Conservation (phyloP, 2,888 invertebrate species). For the Habroteleia sp. region DNA sequence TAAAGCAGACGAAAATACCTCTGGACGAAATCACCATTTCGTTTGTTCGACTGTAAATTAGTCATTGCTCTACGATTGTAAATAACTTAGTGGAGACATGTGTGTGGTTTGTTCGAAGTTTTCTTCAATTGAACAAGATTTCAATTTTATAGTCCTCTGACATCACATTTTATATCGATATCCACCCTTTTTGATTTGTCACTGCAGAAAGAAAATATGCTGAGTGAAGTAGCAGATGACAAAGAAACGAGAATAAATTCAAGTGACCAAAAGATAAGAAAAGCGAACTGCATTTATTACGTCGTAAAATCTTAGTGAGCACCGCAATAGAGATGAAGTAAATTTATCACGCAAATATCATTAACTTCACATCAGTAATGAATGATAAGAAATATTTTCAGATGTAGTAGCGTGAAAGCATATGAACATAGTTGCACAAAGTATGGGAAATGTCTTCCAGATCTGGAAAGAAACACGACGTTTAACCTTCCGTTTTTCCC, state of each 20-base stretch:
- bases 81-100: slow-evolving; percentile 50
- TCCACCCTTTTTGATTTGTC: slow-evolving; percentile 10
- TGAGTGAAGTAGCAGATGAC: background rate
- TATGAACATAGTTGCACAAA: slow-evolving; percentile 32
- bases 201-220: slow-evolving; percentile 1
- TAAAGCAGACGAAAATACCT: slow-evolving; percentile 4
- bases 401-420: slow-evolving; percentile 19
- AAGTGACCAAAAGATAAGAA: too few species aligned
- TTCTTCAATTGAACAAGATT: slow-evolving; percentile 21
- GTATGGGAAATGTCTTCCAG: slow-evolving; percentile 57
- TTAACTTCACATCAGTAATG: slow-evolving; percentile 18
- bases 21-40: slow-evolving; percentile 45
- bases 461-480: slow-evolving; percentile 40
- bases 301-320: slow-evolving; percentile 13
- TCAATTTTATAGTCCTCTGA: slow-evolving; percentile 48
- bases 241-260: slow-evolving; percentile 13
- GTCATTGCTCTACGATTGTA: slow-evolving; percentile 51
- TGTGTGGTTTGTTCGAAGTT: slow-evolving; percentile 26
- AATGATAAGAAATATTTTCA: slow-evolving; percentile 23
- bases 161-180: slow-evolving; percentile 51
- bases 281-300: too few species aligned
- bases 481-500: slow-evolving; percentile 54
- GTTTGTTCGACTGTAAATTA: slow-evolving; percentile 60
- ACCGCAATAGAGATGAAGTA: slow-evolving; percentile 15
- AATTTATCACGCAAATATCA: slow-evolving; percentile 37